Conservation (phyloP, 53 echinoderm and acorn worm species). For the Stichopus horrens region DNA sequence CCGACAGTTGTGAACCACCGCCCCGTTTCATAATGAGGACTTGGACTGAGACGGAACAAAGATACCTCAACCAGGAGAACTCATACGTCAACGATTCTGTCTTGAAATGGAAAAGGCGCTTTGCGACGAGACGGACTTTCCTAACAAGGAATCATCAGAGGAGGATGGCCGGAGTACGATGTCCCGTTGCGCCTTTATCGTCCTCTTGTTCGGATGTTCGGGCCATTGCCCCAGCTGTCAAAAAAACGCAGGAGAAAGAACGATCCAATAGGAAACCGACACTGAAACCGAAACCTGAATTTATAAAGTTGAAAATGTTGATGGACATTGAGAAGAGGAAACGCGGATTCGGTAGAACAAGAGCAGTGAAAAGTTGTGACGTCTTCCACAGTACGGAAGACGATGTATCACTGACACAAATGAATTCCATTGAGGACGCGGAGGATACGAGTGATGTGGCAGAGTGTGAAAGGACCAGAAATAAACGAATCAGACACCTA, state of each 20-base stretch:
- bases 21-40: slow-evolving; percentile 16
- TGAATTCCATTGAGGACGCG: not conserved
- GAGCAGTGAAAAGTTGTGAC: slow-evolving; percentile 42
- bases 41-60: slow-evolving; percentile 24
- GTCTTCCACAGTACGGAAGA: not conserved
- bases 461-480: slow-evolving; percentile 28
- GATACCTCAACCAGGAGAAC: not conserved
- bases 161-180: not conserved
- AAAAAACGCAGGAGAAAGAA: not conserved
- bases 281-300: slow-evolving; percentile 39
- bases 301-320: slow-evolving; percentile 42
- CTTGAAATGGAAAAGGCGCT: slow-evolving; percentile 41
- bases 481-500: slow-evolving; percentile 5
- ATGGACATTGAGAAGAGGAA: slow-evolving; percentile 44
- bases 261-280: slow-evolving; percentile 10
- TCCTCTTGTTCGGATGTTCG: slow-evolving; percentile 20
- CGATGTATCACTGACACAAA: not conserved
- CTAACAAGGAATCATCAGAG: not conserved
- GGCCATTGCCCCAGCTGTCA: not conserved
- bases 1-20: not conserved
- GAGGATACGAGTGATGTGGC: not conserved
- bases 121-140: slow-evolving; percentile 7
- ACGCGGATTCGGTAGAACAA: slow-evolving; percentile 17
- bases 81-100: slow-evolving; percentile 43
- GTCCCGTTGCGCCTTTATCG: not conserved